Evolutionary conservation across 2,113 vertebrate genomes (phyloP).

Genomic region (Dipodomys ordii): DNA sequence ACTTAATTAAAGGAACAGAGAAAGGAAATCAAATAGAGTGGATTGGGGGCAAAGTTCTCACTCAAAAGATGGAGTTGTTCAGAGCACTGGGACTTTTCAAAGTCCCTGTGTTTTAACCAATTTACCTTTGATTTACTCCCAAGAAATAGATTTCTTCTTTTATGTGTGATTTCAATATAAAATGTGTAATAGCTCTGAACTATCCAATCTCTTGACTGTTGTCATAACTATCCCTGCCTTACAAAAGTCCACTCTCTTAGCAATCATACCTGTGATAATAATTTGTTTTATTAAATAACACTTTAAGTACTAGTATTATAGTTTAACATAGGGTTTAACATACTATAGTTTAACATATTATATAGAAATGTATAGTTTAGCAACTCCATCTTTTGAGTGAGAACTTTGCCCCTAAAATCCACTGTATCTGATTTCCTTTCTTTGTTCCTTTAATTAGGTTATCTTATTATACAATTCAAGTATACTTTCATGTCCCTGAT

Average conservation of each 20-base stretch:
- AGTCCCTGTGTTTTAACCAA: background rate
- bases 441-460: background rate
- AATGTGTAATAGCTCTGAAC: background rate
- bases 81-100: conserved; percentile 1
- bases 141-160: background rate
- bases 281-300: background rate
- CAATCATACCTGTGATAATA: background rate
- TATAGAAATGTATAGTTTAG: background rate
- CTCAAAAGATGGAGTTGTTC: background rate
- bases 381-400: background rate
- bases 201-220: background rate
- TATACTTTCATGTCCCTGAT: background rate
- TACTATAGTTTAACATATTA: too few species aligned
- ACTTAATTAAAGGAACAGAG: background rate
- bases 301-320: too few species aligned
- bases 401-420: background rate
- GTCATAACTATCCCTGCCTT: background rate
- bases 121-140: background rate
- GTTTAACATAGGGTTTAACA: too few species aligned
- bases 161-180: background rate
- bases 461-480: background rate
- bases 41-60: background rate
- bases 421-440: background rate
- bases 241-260: background rate
- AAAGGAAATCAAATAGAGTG: background rate